Evolutionary conservation across 1,140 invertebrate species (phyloP), one percentile per base, ranked within the genome.

Genomic region (Eurytemora carolleeae): DNA sequence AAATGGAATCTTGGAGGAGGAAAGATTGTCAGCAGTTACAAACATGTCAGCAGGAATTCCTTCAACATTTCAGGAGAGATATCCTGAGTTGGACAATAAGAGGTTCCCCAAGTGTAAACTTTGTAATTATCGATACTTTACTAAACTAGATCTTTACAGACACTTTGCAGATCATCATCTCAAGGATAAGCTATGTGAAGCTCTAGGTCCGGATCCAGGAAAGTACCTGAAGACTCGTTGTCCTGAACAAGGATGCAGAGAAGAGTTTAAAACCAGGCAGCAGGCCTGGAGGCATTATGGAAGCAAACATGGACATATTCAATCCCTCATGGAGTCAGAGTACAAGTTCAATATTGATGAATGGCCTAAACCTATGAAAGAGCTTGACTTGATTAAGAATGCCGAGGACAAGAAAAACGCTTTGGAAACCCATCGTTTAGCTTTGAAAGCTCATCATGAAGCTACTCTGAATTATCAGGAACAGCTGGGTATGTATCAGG

Each of bases 91-190:
- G 15, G 60, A 62, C 21, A 53, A 62, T 31, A 62, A 62, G 26
- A 62, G 25, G 25, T 62, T 62, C 54, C 60, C 60, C 20, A 62
- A 62, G 24, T 62, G 60, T 25, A 57, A 25, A 57, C 17, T 61
- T 20, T 62, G 60, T 25, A 62, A 56, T 54, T 62, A 62, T 62
- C 21, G 60, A 58, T 62, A 62, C 19, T 62, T 62, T 54, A 62
- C 52, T 18, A 18, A 53, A 1, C 24, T 62, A n/a, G 60, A 62
- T 44, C 53, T 62, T 20, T 62, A 53, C 24, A 1, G 60, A 1
- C 60, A 62, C 25, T 62, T 62, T 62, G 60, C 54, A 1, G 60
- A 62, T 24, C 17, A 57, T 20, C 60, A 62, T 31, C 22, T 62
- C 17, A 55, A 53, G 22, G 55, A 55, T 7, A 56, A 54, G 25